Percentiles rank a stretch among this genome's conserved stretches.
Conservation (phyloP, 2,113 vertebrate genomes). For the Tachuris rubrigastra region DNA sequence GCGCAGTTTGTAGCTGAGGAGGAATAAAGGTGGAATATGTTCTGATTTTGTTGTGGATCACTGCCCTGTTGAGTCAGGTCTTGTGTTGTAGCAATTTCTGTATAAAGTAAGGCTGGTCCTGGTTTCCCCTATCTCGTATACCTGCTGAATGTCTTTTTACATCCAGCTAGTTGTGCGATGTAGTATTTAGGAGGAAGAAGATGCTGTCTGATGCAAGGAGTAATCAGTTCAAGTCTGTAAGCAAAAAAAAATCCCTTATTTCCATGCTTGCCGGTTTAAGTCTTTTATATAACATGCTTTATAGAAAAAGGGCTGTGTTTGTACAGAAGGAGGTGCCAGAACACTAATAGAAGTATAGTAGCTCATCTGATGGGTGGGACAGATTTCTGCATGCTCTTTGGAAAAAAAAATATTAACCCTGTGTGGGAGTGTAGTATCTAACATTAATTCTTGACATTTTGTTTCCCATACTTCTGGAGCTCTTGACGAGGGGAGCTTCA, state of each 20-base stretch:
- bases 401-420: conserved; percentile 11
- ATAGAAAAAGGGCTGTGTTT: conserved; percentile 6
- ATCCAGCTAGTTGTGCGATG: not conserved
- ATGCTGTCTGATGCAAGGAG: not conserved
- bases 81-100: not conserved
- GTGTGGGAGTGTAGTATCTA: not conserved
- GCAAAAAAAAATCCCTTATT: not conserved
- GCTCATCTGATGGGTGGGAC: conserved; percentile 29
- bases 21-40: not conserved
- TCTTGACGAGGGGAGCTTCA: not conserved
- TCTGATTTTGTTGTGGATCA: accelerated
- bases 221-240: not conserved
- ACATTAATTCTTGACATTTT: not conserved
- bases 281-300: not conserved
- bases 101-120: not conserved
- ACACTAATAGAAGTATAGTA: not conserved
- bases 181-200: not conserved
- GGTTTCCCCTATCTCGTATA: not conserved
- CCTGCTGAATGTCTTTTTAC: not conserved
- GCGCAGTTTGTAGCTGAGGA: not conserved
- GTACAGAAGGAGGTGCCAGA: conserved; percentile 53
- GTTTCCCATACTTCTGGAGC: not conserved
- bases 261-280: not conserved
- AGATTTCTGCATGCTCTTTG: not conserved
- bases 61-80: not conserved